Evolutionary conservation across 2,113 vertebrate species (phyloP), one percentile per base, ranked within the genome.

Genomic region (Scalopus aquaticus): DNA sequence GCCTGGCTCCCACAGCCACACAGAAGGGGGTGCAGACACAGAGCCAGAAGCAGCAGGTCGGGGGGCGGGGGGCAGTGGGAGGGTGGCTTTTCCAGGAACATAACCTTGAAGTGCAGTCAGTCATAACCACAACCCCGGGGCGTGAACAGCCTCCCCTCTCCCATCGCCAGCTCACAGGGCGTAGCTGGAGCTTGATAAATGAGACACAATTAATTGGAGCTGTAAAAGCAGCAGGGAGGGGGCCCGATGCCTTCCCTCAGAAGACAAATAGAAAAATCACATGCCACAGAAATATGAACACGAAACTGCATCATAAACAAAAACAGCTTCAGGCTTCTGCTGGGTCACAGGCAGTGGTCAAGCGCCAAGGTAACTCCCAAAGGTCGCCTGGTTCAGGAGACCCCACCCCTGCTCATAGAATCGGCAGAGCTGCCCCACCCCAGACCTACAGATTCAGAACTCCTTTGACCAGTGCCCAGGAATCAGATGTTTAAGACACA

Each of bases 151-250:
- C 72, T 92, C 83, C 70, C 39, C 81, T 90, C 80, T 91, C 70
- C 39, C 3, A 12, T 79, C 70, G 79, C 88, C 10, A 56, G 72
- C 51, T 92, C 86, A 51, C 26, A 35, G 80, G 49, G 76, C 13
- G 2, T n/a, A 78, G 78, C 93, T 69, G 70, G 69, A 56, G 49
- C 85, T 86, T 85, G 70, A 96, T 90, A 96, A 88, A 96, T 85
- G 85, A 93, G 49, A 90, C 72, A 56, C 80, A 64, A 84, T 97
- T 90, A 58, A 94, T 6, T 64, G 85, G 81, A 91, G 35, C 72
- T 1, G 0, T 70, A 73, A 82, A 70, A 69, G 64, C 80, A 54
- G 82, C 78, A 8, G 65, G 91, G 78, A 74, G 49, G 84, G n/a
- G 44, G 42, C 54, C 1, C 0, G 24, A 2, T 0, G 0, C 22